Conservation (phyloP, 2,113 vertebrate genomes). For the Thalassarche chlororhynchos region DNA sequence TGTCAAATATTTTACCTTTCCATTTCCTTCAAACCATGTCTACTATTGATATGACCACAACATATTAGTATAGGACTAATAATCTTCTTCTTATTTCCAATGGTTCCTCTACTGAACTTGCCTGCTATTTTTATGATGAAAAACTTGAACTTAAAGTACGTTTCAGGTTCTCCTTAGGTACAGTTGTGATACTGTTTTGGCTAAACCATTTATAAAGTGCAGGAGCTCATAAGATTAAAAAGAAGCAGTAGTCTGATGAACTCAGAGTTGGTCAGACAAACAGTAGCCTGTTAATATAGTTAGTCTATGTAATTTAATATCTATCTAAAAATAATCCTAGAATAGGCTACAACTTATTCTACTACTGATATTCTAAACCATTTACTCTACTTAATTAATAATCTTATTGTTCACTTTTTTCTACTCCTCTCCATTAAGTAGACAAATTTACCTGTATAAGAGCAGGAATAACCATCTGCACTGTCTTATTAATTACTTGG, state of each 20-base stretch:
- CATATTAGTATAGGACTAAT: not conserved
- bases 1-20: not conserved
- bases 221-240: not conserved
- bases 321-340: not conserved
- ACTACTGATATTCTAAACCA: not conserved
- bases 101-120: not conserved
- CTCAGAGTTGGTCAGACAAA: not conserved
- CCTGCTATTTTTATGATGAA: not conserved
- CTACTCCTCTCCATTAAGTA: not conserved
- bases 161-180: not conserved
- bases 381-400: not conserved
- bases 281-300: not conserved
- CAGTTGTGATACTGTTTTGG: not conserved
- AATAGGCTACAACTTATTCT: not conserved
- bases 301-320: not conserved
- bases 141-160: not conserved
- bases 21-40: not conserved
- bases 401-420: not conserved
- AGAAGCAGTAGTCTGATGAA: not conserved
- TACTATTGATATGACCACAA: not conserved
- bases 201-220: not conserved
- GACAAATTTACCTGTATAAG: slow-evolving; percentile 84
- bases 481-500: slow-evolving; percentile 93
- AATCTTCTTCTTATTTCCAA: not conserved
- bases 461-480: slow-evolving; percentile 93